These are phyloP conservation scores for Pangasius larnaudii DNA, from an alignment of 2,797 vertebrate genomes.

Conservation along the genomic window DNA sequence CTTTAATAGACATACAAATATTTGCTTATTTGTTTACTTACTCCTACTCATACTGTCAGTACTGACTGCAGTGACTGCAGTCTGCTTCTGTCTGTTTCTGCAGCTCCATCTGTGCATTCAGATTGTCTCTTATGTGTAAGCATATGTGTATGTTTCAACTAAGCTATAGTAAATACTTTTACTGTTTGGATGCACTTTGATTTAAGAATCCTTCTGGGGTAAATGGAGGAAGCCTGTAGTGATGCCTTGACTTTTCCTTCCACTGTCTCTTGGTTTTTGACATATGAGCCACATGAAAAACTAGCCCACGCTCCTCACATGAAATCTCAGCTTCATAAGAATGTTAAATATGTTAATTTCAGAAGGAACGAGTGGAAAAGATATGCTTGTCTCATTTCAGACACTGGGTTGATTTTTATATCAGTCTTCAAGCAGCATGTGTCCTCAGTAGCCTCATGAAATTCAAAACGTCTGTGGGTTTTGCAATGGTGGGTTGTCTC, in stretches of 20 bases:
- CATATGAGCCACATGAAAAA: background rate
- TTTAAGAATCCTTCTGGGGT: background rate
- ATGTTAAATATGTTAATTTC: constrained; percentile 36
- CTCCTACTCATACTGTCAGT: constrained; percentile 23
- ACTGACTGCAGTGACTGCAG: constrained; percentile 34
- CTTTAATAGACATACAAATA: constrained; percentile 22
- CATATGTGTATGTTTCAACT: constrained; percentile 32
- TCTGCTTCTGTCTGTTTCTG: constrained; percentile 39
- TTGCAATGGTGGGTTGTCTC: constrained; percentile 41
- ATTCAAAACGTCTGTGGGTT: constrained; percentile 40
- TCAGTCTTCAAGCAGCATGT: constrained; percentile 40
- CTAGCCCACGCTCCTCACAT: background rate
- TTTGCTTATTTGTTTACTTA: constrained; percentile 50
- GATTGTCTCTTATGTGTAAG: constrained; percentile 33
- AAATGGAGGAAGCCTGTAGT: background rate
- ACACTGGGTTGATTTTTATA: constrained; percentile 32
- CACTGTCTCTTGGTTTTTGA: constrained; percentile 21
- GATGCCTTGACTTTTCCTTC: background rate
- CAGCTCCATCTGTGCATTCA: constrained; percentile 33
- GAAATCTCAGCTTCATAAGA: constrained; percentile 31
- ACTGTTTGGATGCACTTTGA: background rate
- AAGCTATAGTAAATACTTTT: background rate
- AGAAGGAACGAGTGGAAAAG: constrained; percentile 8
- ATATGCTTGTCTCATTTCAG: constrained; percentile 28
- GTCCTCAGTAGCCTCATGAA: constrained; percentile 48